A percentile compares a stretch with the other conserved stretches of the same genome.
phyloP scores from a whole-genome alignment of 2,797 vertebrate species.

The Selene dorsalis region DNA sequence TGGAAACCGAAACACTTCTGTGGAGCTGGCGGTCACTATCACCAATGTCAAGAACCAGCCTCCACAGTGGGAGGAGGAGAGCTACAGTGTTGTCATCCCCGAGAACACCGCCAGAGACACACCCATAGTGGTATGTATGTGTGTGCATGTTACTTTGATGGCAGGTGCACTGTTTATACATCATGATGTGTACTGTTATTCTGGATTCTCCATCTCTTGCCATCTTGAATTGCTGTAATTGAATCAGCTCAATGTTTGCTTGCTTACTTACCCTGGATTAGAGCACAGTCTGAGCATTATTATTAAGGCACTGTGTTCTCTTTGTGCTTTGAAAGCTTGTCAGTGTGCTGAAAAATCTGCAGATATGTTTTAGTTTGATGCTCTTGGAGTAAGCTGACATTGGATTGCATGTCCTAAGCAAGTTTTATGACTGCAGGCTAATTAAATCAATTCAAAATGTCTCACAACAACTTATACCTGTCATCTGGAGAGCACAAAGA shows the following conservation, averaged over 20 bases:
- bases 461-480: constrained; percentile 37
- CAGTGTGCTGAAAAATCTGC: constrained; percentile 13
- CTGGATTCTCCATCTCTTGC: not conserved
- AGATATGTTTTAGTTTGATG: constrained; percentile 44
- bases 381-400: constrained; percentile 53
- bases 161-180: not conserved
- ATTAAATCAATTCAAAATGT: constrained; percentile 65
- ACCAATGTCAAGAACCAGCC: constrained; percentile 90
- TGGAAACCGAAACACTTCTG: constrained; percentile 89
- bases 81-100: constrained; percentile 88
- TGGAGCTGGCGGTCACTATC: constrained; percentile 88
- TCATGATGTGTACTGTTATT: not conserved
- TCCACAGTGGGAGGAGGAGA: constrained; percentile 89
- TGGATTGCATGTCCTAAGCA: constrained; percentile 43
- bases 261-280: constrained; percentile 22
- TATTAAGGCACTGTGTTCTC: constrained; percentile 33
- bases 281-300: constrained; percentile 6
- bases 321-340: constrained; percentile 43
- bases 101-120: constrained; percentile 88
- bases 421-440: constrained; percentile 52
- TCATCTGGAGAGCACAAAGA: constrained; percentile 44
- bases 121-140: constrained; percentile 80
- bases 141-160: constrained; percentile 14
- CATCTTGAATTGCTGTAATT: constrained; percentile 24
- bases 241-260: constrained; percentile 29